A percentile compares a stretch with the other conserved stretches of the same genome.
Evolutionary conservation across 2,888 invertebrate genomes (phyloP).

Genomic region (Octonoba sinensis): DNA sequence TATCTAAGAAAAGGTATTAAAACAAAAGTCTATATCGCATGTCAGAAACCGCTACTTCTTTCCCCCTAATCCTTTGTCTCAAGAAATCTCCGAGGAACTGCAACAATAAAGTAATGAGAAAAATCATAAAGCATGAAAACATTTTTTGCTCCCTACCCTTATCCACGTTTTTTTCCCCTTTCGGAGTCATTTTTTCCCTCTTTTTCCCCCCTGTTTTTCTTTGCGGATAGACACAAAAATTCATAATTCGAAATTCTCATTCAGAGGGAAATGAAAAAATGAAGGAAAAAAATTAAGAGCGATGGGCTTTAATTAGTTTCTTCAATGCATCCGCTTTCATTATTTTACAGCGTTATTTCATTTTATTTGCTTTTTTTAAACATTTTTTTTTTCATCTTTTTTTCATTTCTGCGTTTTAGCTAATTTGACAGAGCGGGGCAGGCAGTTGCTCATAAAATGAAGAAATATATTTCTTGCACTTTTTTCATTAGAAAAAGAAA

Average conservation of each 20-base stretch:
- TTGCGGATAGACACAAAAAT: conserved; percentile 38
- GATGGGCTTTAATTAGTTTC: conserved; percentile 49
- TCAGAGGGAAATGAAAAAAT: background rate
- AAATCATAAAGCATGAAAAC: conserved; percentile 63
- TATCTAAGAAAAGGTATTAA: conserved; percentile 49
- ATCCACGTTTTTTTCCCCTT: conserved; percentile 3
- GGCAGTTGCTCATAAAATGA: too few relatives aligned
- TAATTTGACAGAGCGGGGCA: too few relatives aligned
- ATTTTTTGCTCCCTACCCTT: conserved; percentile 24
- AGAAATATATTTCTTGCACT: too few relatives aligned
- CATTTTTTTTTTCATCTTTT: too few relatives aligned
- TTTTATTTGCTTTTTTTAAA: too few relatives aligned
- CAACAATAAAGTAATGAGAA: conserved; percentile 63
- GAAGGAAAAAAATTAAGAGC: conserved; percentile 27
- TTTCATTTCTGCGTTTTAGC: too few relatives aligned
- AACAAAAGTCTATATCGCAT: conserved; percentile 54
- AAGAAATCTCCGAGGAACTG: conserved; percentile 27
- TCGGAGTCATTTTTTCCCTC: conserved; percentile 2
- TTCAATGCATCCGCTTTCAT: conserved; percentile 5
- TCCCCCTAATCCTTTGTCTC: conserved; percentile 48
- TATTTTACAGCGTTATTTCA: too few relatives aligned
- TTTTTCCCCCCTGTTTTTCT: conserved; percentile 17
- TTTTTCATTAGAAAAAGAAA: too few relatives aligned
- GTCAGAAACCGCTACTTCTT: conserved; percentile 50
- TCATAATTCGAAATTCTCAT: conserved; percentile 51